Evolutionary conservation across 2,797 vertebrate species (phyloP).

Genomic region (Avahi laniger): DNA sequence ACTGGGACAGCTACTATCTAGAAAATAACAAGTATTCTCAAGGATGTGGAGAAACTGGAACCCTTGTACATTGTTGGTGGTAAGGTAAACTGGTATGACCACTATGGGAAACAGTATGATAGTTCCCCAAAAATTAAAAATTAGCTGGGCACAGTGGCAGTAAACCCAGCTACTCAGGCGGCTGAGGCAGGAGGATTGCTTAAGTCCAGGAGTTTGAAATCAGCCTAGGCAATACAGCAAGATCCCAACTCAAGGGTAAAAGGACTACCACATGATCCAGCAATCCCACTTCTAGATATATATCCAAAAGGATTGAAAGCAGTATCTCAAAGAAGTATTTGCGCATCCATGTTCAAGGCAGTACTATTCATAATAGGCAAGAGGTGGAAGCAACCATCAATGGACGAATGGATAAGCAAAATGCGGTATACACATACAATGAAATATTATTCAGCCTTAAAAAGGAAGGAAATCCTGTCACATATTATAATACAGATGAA

Average conservation of each 20-base stretch:
- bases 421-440: background rate
- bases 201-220: too few relatives aligned
- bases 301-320: background rate
- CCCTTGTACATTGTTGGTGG: background rate
- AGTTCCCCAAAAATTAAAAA: slow-evolving; percentile 37
- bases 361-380: background rate
- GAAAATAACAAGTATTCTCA: background rate
- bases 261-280: background rate
- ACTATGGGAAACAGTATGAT: background rate
- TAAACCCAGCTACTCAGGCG: too few relatives aligned
- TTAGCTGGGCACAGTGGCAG: too few relatives aligned
- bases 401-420: background rate
- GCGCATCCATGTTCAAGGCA: background rate
- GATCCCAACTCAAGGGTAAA: background rate
- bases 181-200: too few relatives aligned
- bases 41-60: background rate
- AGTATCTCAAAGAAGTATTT: background rate
- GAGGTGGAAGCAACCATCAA: background rate
- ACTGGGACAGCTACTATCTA: background rate
- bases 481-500: background rate
- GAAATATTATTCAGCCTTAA: background rate
- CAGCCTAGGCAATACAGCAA: too few relatives aligned
- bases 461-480: background rate
- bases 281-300: background rate
- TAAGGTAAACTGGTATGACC: background rate